Conservation (phyloP, 1,140 invertebrate genomes). For the Adelges cooleyi region DNA sequence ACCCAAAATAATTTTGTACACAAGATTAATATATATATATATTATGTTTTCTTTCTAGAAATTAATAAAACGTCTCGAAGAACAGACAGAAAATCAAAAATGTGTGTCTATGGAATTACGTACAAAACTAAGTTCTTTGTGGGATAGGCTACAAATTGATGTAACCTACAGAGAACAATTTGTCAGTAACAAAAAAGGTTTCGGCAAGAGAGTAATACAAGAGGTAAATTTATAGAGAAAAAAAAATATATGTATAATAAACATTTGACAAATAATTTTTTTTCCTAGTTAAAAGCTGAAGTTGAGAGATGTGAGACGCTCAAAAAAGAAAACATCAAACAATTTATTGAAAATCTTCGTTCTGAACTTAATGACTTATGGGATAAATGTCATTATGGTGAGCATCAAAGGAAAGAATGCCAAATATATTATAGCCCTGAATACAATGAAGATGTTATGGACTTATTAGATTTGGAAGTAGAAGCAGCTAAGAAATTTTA, state of each 20-base stretch:
- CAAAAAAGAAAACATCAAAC: conserved; percentile 29
- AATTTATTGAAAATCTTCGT: conserved; percentile 23
- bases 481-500: conserved; percentile 22
- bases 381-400: conserved; percentile 26
- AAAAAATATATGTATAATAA: no score
- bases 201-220: conserved; percentile 16
- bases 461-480: conserved; percentile 29
- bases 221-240: conserved; percentile 16
- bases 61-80: conserved; percentile 18
- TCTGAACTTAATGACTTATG: conserved; percentile 26
- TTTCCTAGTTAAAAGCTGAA: conserved; percentile 24
- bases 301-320: conserved; percentile 28
- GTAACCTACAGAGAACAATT: conserved; percentile 24
- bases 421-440: conserved; percentile 5
- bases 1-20: no score
- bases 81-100: conserved; percentile 18
- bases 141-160: conserved; percentile 26
- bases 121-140: conserved; percentile 20
- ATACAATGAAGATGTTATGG: conserved; percentile 29
- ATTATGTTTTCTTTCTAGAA: conserved; percentile 8
- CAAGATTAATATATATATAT: no score
- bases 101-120: neutral
- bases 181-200: conserved; percentile 7
- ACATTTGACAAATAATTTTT: neutral
- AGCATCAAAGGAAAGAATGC: conserved; percentile 20